These are phyloP conservation scores for Melipona bicolor DNA, from an alignment of 2,888 invertebrate species.

Conservation along the genomic window DNA sequence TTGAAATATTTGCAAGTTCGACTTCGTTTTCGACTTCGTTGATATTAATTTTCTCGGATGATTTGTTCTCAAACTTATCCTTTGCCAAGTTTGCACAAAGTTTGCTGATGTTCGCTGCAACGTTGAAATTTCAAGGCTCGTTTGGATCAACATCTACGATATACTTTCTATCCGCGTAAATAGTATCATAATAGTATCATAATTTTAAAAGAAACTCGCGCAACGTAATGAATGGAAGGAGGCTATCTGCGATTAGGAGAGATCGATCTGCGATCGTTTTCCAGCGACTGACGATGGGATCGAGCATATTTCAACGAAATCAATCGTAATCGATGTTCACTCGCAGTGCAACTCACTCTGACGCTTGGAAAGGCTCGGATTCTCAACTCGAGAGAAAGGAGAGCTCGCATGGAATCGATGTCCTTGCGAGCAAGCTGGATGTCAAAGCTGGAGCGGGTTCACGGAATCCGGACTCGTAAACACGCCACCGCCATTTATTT, in stretches of 20 bases:
- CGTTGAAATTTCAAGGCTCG: no score
- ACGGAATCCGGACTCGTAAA: slow-evolving; percentile 38
- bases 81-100: no score
- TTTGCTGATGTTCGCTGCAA: no score
- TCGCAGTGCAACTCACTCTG: neutral
- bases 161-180: no score
- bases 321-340: slow-evolving; percentile 38
- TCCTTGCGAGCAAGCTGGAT: slow-evolving; percentile 46
- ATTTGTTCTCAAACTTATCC: no score
- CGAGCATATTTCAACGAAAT: neutral
- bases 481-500: slow-evolving; percentile 16
- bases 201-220: no score
- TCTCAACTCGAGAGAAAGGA: slow-evolving; percentile 45
- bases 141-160: no score
- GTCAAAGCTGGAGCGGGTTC: slow-evolving; percentile 35
- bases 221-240: neutral
- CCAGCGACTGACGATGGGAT: neutral
- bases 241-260: neutral
- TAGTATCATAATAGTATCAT: no score
- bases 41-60: no score
- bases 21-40: no score
- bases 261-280: neutral
- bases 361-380: slow-evolving; percentile 34
- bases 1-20: no score
- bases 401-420: slow-evolving; percentile 39